These are phyloP conservation scores for Stenurella melanura DNA, from an alignment of 2,888 invertebrate species.

Conservation along the genomic window DNA sequence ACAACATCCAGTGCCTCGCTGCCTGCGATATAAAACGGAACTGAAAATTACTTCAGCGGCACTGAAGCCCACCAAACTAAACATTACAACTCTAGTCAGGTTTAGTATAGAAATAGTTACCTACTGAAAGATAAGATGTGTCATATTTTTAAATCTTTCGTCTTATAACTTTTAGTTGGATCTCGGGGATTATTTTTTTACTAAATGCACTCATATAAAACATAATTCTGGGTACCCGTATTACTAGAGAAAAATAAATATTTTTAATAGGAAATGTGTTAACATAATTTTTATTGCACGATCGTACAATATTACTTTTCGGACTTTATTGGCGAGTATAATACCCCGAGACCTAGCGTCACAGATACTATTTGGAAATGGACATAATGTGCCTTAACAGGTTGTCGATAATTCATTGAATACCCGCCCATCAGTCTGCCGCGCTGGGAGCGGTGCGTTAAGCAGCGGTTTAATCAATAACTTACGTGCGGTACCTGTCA, in stretches of 20 bases:
- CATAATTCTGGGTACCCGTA: not conserved
- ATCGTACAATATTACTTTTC: no score
- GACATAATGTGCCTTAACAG: no score
- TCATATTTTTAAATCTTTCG: not conserved
- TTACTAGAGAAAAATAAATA: not conserved
- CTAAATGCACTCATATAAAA: not conserved
- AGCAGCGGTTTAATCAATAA: no score
- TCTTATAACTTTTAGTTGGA: not conserved
- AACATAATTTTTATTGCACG: no score
- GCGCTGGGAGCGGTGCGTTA: no score
- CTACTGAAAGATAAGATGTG: not conserved
- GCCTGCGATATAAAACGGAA: not conserved
- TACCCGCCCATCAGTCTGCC: no score
- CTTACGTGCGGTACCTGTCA: no score
- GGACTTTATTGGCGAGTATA: no score
- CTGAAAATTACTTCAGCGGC: not conserved
- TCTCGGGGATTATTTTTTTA: not conserved
- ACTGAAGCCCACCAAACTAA: not conserved
- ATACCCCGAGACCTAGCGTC: no score
- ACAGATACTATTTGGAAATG: no score
- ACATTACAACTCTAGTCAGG: not conserved
- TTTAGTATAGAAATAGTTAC: not conserved
- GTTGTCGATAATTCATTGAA: no score
- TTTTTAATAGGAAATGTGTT: not conserved
- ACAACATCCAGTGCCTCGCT: conserved; percentile 8